These are phyloP conservation scores for Drosophila lowei DNA, from an alignment of 1,140 invertebrate genomes.

Conservation along the genomic window DNA sequence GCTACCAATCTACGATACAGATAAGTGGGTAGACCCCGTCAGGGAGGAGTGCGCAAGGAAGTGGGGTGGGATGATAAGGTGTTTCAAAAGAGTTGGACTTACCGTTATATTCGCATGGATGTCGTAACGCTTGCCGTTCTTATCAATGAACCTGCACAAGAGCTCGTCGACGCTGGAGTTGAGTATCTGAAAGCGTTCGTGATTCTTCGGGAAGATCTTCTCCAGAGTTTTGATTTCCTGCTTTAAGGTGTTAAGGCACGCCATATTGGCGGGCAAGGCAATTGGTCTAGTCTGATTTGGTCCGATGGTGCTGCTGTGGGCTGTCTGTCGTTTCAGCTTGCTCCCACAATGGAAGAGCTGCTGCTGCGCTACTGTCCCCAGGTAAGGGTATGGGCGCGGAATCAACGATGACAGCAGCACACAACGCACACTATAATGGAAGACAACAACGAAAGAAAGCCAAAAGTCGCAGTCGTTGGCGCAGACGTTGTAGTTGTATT, in stretches of 20 bases:
- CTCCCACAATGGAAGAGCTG: constrained; percentile 22
- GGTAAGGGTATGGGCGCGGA: too few species aligned
- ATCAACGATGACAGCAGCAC: background rate
- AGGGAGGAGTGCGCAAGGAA: too few species aligned
- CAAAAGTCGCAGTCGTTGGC: constrained; percentile 23
- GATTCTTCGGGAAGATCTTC: constrained; percentile 96
- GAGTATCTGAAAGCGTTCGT: constrained; percentile 98
- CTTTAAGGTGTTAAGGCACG: constrained; percentile 98
- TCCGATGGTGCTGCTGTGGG: constrained; percentile 16
- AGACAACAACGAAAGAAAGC: constrained; percentile 24
- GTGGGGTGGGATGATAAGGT: too few species aligned
- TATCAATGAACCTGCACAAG: constrained; percentile 97
- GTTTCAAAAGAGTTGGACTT: constrained; percentile 83
- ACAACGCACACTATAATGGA: background rate
- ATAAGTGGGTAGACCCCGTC: too few species aligned
- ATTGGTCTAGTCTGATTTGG: constrained; percentile 40
- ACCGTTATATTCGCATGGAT: constrained; percentile 99
- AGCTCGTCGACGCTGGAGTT: constrained; percentile 99
- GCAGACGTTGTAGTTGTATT: constrained; percentile 8
- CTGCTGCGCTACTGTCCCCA: background rate
- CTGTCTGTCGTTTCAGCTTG: constrained; percentile 16
- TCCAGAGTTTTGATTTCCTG: constrained; percentile 98
- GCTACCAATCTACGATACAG: too few species aligned
- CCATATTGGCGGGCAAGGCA: constrained; percentile 87
- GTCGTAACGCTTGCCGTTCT: constrained; percentile 96